A percentile compares a stretch with the other conserved stretches of the same genome.
Evolutionary conservation across 2,888 invertebrate species (phyloP).

Genomic region (Nebria brevicollis): DNA sequence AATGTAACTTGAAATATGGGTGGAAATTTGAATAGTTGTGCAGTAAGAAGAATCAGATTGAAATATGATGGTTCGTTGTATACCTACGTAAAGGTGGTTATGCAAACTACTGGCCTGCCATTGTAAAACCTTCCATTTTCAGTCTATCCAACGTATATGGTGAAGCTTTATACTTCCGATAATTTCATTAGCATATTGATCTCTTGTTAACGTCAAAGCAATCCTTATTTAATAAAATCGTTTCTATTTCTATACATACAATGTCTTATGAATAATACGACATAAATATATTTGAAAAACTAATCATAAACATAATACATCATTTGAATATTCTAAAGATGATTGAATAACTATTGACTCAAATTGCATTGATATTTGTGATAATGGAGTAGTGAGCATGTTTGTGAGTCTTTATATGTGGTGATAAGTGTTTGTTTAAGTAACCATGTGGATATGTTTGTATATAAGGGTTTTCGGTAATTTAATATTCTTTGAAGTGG

Average conservation of each 20-base stretch:
- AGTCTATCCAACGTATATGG: neutral
- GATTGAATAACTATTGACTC: too few species aligned
- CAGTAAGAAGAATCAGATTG: slow-evolving; percentile 1
- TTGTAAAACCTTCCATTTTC: neutral
- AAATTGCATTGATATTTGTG: too few species aligned
- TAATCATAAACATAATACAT: too few species aligned
- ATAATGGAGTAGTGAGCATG: too few species aligned
- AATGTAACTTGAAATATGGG: neutral
- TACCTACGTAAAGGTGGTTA: neutral
- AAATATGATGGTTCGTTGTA: neutral
- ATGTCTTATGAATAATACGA: neutral
- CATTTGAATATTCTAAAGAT: too few species aligned
- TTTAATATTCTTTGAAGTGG: slow-evolving; percentile 22
- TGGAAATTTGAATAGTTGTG: neutral
- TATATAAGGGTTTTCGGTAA: neutral
- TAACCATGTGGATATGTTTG: neutral
- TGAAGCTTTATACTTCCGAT: slow-evolving; percentile 12
- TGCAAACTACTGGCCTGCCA: neutral
- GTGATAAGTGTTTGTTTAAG: too few species aligned
- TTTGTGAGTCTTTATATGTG: too few species aligned
- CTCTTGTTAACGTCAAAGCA: neutral
- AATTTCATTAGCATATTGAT: slow-evolving; percentile 22
- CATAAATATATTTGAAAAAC: too few species aligned
- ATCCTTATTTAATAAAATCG: neutral
- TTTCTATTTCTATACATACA: slow-evolving; percentile 1